phyloP scores from a whole-genome alignment of 2,113 vertebrate genomes.

The Amazona guildingii region DNA sequence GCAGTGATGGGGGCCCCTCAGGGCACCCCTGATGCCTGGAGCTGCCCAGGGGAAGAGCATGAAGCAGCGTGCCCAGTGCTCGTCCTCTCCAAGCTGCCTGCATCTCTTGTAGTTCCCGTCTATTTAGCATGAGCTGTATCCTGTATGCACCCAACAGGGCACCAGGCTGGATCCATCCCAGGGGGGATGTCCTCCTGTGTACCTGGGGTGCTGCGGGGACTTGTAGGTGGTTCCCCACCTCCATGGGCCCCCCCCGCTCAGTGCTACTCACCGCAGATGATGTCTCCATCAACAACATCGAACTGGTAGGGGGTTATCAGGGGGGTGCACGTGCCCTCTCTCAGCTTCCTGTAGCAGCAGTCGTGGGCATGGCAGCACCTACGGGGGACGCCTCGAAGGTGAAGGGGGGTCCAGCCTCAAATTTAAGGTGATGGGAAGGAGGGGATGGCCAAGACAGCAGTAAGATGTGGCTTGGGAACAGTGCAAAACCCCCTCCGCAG shows the following conservation, averaged over 20 bases:
- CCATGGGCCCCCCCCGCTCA: fast-evolving
- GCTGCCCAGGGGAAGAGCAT: fast-evolving
- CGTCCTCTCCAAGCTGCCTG: fast-evolving
- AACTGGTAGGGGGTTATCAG: conserved; percentile 49
- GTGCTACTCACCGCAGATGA: conserved; percentile 48
- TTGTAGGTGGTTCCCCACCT: background rate
- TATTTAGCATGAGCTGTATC: fast-evolving
- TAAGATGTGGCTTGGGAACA: fast-evolving
- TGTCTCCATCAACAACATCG: fast-evolving
- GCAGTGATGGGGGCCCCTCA: fast-evolving
- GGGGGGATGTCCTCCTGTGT: background rate
- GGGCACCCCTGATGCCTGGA: background rate
- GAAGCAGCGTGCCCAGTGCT: fast-evolving
- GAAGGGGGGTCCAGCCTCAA: background rate
- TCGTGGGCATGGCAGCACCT: conserved; percentile 63
- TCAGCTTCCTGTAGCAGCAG: conserved; percentile 61
- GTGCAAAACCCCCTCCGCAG: fast-evolving
- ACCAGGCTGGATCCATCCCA: background rate
- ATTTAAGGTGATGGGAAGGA: background rate
- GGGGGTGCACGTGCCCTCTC: conserved; percentile 40
- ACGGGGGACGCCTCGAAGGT: background rate
- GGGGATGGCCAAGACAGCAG: background rate
- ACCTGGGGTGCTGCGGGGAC: background rate
- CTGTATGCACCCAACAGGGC: fast-evolving
- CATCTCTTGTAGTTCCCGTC: fast-evolving